Evolutionary conservation across 2,888 invertebrate genomes (phyloP).

Genomic region (Cordilura impudica): DNA sequence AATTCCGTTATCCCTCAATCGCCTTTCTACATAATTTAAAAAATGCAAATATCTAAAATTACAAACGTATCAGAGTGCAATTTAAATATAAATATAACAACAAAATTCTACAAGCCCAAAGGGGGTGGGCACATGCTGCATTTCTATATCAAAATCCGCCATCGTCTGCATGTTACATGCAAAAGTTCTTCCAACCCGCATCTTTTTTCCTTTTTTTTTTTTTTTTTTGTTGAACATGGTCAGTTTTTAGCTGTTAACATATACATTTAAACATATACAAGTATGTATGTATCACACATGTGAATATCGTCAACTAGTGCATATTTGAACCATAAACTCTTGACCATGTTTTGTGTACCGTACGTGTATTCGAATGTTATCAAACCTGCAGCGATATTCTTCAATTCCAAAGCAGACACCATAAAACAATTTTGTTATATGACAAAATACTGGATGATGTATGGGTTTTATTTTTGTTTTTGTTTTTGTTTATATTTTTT

Average conservation of each 20-base stretch:
- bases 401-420: not conserved
- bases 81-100: not conserved
- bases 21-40: too few species aligned
- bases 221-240: slow-evolving; percentile 52
- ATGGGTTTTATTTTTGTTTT: slow-evolving; percentile 19
- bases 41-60: too few species aligned
- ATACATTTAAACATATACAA: slow-evolving; percentile 1
- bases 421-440: slow-evolving; percentile 26
- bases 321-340: slow-evolving; percentile 28
- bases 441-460: slow-evolving; percentile 52
- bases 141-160: not conserved
- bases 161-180: not conserved
- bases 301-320: not conserved
- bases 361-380: slow-evolving; percentile 25
- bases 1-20: too few species aligned
- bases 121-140: not conserved
- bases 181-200: slow-evolving; percentile 25
- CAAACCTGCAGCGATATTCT: not conserved
- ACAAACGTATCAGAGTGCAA: not conserved
- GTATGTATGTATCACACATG: too few species aligned
- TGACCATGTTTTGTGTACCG: slow-evolving; percentile 29
- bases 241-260: slow-evolving; percentile 20
- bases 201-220: too few species aligned
- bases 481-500: slow-evolving; percentile 6
- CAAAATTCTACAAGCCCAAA: not conserved